A percentile compares a stretch with the other conserved stretches of the same genome.
These are phyloP conservation scores for Drosophila falleni DNA, from an alignment of 2,888 invertebrate genomes.

Conservation along the genomic window DNA sequence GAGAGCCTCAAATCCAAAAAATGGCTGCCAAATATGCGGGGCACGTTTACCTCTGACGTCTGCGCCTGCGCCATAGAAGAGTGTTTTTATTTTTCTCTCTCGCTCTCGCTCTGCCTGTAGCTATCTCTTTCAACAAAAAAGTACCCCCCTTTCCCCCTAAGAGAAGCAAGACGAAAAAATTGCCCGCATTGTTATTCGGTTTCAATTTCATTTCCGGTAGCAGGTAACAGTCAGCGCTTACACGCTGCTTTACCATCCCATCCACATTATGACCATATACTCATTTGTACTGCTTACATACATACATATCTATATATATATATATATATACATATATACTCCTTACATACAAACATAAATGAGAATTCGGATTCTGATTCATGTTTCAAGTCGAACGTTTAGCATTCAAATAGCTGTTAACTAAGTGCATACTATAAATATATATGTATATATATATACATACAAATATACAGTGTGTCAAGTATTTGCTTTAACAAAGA, in stretches of 20 bases:
- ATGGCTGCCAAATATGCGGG: conserved; percentile 57
- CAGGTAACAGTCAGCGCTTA: conserved; percentile 61
- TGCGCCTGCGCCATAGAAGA: conserved; percentile 66
- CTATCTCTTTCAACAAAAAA: conserved; percentile 27
- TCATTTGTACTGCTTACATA: conserved; percentile 3
- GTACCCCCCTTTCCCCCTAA: not conserved
- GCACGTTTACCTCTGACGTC: conserved; percentile 74
- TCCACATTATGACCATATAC: conserved; percentile 51
- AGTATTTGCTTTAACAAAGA: not conserved
- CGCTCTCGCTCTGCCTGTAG: conserved; percentile 3
- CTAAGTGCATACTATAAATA: conserved; percentile 39
- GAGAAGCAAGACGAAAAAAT: conserved; percentile 48
- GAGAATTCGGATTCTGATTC: conserved; percentile 45
- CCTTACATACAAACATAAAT: conserved; percentile 18
- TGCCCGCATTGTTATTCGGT: conserved; percentile 56
- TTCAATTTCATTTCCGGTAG: conserved; percentile 79
- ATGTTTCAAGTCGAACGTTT: conserved; percentile 35
- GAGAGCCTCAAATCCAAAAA: conserved; percentile 30
- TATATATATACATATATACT: not conserved
- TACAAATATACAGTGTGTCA: not conserved
- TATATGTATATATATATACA: conserved; percentile 1
- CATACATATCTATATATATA: not conserved
- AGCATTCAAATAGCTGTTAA: conserved; percentile 61
- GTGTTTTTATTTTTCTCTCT: conserved; percentile 13
- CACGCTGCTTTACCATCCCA: conserved; percentile 59